Conservation (phyloP, 1,140 invertebrate genomes). For the Chrysopa pallens region DNA sequence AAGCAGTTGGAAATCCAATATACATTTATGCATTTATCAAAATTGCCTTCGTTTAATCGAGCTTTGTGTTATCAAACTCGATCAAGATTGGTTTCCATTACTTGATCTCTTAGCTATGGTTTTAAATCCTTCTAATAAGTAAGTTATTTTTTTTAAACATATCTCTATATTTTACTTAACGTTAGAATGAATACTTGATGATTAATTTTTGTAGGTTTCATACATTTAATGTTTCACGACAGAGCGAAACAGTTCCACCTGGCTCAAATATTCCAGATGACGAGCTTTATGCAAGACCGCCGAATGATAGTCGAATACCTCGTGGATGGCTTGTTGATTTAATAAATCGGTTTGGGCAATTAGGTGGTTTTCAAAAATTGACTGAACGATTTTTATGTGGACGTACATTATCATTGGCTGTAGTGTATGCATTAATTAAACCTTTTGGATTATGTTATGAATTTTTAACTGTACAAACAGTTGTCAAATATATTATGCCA, state of each 20-base stretch:
- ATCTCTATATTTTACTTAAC: conserved; percentile 1
- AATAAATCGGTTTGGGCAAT: conserved; percentile 82
- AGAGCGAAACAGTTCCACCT: conserved; percentile 55
- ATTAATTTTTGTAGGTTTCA: conserved; percentile 55
- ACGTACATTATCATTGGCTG: conserved; percentile 52
- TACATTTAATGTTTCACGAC: conserved; percentile 70
- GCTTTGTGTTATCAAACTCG: conserved; percentile 76
- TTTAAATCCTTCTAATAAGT: conserved; percentile 87
- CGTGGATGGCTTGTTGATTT: conserved; percentile 92
- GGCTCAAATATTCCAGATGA: conserved; percentile 43
- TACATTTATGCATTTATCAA: conserved; percentile 85
- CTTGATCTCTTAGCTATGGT: conserved; percentile 85
- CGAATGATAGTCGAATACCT: conserved; percentile 53
- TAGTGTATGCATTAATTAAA: conserved; percentile 68
- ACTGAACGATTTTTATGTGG: conserved; percentile 68
- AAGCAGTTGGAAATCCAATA: conserved; percentile 93
- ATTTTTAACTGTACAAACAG: conserved; percentile 72
- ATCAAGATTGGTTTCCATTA: conserved; percentile 84
- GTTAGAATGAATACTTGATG: neutral
- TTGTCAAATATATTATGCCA: conserved; percentile 85
- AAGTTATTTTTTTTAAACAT: conserved; percentile 17
- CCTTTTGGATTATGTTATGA: conserved; percentile 90
- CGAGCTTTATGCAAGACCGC: conserved; percentile 64
- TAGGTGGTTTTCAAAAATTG: conserved; percentile 76
- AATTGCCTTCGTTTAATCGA: conserved; percentile 86